Evolutionary conservation across 2,113 vertebrate species (phyloP).

Genomic region (Myrmecophaga tridactyla): DNA sequence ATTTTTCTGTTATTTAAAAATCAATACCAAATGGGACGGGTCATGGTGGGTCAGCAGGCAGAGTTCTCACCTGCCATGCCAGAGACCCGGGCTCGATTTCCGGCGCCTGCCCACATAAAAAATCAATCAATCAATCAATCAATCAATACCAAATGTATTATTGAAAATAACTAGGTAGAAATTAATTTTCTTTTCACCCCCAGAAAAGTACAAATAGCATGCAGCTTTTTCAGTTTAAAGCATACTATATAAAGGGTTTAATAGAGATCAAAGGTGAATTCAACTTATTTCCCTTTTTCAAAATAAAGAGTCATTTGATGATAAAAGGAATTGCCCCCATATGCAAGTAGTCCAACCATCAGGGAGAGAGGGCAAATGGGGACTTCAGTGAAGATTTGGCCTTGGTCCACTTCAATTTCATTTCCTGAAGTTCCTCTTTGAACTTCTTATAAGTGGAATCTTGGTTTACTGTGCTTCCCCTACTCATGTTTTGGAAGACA

Average conservation of each 20-base stretch:
- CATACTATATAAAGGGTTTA: not conserved
- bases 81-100: too few species aligned
- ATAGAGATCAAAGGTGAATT: constrained; percentile 20
- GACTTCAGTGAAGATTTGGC: not conserved
- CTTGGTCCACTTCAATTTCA: not conserved
- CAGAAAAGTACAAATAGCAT: not conserved
- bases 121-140: too few species aligned
- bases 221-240: constrained; percentile 12
- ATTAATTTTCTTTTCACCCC: not conserved
- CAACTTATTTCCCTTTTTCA: constrained; percentile 44
- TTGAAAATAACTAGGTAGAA: constrained; percentile 22
- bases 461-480: not conserved
- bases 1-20: constrained; percentile 48
- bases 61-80: too few species aligned
- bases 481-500: constrained; percentile 33
- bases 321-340: not conserved
- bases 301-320: constrained; percentile 69
- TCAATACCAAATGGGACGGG: too few species aligned
- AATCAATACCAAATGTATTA: constrained; percentile 38
- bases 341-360: not conserved
- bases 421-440: constrained; percentile 59
- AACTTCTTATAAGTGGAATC: not conserved
- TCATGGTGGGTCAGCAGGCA: too few species aligned
- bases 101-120: too few species aligned
- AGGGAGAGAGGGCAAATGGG: not conserved